Conservation (phyloP, 2,797 vertebrate species). For the Semotilus atromaculatus region DNA sequence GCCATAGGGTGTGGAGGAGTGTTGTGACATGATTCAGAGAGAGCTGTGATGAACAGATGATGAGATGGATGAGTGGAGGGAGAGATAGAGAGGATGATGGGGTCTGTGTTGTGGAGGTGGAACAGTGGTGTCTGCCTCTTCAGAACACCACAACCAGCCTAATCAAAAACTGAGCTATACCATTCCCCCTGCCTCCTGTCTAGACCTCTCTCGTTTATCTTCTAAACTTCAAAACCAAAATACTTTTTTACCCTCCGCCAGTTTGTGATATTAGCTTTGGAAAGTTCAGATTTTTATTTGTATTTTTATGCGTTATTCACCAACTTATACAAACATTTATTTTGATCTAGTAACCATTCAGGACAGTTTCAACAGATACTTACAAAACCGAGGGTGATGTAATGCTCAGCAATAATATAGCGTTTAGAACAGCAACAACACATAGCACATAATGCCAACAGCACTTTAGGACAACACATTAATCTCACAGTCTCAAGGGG, state of each 20-base stretch:
- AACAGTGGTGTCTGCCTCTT: conserved; percentile 47
- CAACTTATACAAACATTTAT: neutral
- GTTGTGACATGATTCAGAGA: conserved; percentile 37
- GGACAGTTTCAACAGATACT: neutral
- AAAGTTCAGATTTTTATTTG: too few relatives aligned
- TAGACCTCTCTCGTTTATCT: neutral
- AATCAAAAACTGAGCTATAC: conserved; percentile 48
- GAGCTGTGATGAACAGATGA: conserved; percentile 46
- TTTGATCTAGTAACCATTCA: conserved; percentile 12
- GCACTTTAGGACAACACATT: conserved; percentile 15
- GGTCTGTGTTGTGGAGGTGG: conserved; percentile 26
- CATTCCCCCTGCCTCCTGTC: neutral
- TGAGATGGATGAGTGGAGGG: conserved; percentile 20
- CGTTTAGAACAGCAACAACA: neutral
- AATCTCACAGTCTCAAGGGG: conserved; percentile 12
- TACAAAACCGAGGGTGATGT: neutral
- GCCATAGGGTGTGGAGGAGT: conserved; percentile 23
- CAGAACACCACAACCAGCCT: conserved; percentile 51
- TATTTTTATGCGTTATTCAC: neutral
- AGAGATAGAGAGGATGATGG: conserved; percentile 6
- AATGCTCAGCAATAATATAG: conserved; percentile 6
- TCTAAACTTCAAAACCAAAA: neutral
- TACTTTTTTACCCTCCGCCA: too few relatives aligned
- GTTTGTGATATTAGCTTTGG: neutral
- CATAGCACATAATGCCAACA: neutral